Base-by-base conservation (phyloP, 1,140 invertebrate species). In the Lepeophtheirus salmonis region DNA sequence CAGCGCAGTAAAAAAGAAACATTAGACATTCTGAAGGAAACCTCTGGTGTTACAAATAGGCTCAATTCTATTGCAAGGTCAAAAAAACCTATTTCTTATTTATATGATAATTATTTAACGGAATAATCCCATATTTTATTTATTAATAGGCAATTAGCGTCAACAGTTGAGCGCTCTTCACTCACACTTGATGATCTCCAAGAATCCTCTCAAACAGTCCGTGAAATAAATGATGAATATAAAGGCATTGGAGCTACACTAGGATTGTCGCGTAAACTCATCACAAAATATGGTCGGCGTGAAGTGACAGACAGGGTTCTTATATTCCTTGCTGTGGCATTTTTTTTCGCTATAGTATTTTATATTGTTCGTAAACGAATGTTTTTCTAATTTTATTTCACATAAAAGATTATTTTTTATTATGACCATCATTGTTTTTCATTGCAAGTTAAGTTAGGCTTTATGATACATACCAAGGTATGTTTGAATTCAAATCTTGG, bases 251-350 rank as follows among this genome's bases (percentile, higher is more conserved):
- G 84, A 6, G 81, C 84, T 64, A 82, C 83, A 10, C 90, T 96
- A 64, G 75, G 80, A 13, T 87, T 89, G 67, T 90, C 89, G 0
- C 81, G 83, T 61, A 90, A 89, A 71, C 74, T 97, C 1, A 72
- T 97, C 30, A 88, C 84, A 18, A 97, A 96, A 75, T 97, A 95
- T 73, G 87, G 86, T 1, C 74, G 90, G 64, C 72, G 91, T 23
- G 90, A 97, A 74, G 82, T 89, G 56, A 97, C 92, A 0, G 91
- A 97, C 69, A 95, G 92, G 77, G 78, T 90, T 50, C 74, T 96
- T 0, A 79, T 96, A 63, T 81, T 86, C 62, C 79, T 96, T 67
- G 89, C 88, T 51, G 84, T 96, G 68, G 75, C 81, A 1, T 92
- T 97, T 74, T 97, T 96, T 70, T 76, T 92, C 62, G 83, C 83